A percentile compares a stretch with the other conserved stretches of the same genome.
These are phyloP conservation scores for Tauraco hartlaubi DNA, from an alignment of 2,797 vertebrate species.

Conservation along the genomic window DNA sequence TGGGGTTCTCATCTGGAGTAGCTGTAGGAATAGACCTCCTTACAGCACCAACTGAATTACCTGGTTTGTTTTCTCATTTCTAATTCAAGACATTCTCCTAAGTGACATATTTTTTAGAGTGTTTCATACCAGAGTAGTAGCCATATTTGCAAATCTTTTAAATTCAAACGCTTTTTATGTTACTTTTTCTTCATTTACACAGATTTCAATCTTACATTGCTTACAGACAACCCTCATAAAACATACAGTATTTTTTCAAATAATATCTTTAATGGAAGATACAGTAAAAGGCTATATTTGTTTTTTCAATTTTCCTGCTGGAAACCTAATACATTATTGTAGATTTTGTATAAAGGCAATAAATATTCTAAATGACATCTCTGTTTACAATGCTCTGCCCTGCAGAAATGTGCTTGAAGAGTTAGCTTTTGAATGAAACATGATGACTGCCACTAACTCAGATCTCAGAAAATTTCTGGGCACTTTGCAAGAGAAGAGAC, in stretches of 20 bases:
- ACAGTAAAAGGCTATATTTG: background rate
- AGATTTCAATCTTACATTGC: background rate
- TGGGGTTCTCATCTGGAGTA: background rate
- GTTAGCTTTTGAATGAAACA: background rate
- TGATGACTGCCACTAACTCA: background rate
- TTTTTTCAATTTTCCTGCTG: background rate
- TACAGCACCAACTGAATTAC: background rate
- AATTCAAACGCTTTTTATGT: background rate
- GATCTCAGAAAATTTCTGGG: background rate
- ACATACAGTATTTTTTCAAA: background rate
- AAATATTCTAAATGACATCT: slow-evolving; percentile 1
- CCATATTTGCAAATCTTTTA: background rate
- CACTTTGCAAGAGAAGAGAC: background rate
- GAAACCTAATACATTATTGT: background rate
- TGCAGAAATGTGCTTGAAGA: background rate
- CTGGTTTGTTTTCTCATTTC: background rate
- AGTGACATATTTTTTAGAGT: background rate
- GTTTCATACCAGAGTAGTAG: background rate
- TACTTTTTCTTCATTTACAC: background rate
- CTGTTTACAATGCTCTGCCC: background rate
- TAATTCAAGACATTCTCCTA: background rate
- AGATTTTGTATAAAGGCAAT: background rate
- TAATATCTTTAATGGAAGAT: background rate
- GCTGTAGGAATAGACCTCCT: background rate
- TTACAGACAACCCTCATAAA: background rate